These are phyloP conservation scores for Acanthornis magna DNA, from an alignment of 2,797 vertebrate species.

Conservation along the genomic window DNA sequence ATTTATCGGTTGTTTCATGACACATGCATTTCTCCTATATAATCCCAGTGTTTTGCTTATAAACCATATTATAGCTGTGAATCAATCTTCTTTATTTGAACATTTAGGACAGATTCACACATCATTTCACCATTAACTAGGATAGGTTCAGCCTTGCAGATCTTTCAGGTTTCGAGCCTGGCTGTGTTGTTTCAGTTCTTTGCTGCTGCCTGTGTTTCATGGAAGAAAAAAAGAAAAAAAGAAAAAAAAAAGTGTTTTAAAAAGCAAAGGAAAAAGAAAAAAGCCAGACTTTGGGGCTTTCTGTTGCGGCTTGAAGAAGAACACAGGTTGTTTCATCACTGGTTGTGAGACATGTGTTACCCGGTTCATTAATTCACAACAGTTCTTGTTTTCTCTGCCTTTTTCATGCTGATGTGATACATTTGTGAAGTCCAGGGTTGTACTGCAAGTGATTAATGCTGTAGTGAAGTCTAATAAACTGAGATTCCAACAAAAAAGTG, in stretches of 20 bases:
- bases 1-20: slow-evolving; percentile 45
- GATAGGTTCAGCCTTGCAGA: not conserved
- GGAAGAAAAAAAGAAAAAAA: not conserved
- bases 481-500: slow-evolving; percentile 64
- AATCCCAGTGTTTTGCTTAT: slow-evolving; percentile 45
- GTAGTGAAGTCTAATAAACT: slow-evolving; percentile 54
- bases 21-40: slow-evolving; percentile 25
- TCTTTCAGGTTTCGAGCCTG: slow-evolving; percentile 13
- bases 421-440: slow-evolving; percentile 30
- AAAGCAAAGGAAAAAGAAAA: not conserved
- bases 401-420: slow-evolving; percentile 52
- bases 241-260: not conserved
- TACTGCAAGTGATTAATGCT: slow-evolving; percentile 64
- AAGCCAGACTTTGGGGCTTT: not conserved
- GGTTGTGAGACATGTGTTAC: slow-evolving; percentile 54
- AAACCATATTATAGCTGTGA: slow-evolving; percentile 12
- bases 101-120: slow-evolving; percentile 48
- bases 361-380: slow-evolving; percentile 62
- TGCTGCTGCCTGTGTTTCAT: not conserved
- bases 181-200: not conserved
- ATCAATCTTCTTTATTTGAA: slow-evolving; percentile 67
- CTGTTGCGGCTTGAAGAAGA: slow-evolving; percentile 17
- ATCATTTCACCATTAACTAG: slow-evolving; percentile 55
- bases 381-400: slow-evolving; percentile 62
- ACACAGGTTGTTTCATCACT: slow-evolving; percentile 52